phyloP scores from a whole-genome alignment of 2,888 invertebrate genomes.

The Rhagonycha fulva region DNA sequence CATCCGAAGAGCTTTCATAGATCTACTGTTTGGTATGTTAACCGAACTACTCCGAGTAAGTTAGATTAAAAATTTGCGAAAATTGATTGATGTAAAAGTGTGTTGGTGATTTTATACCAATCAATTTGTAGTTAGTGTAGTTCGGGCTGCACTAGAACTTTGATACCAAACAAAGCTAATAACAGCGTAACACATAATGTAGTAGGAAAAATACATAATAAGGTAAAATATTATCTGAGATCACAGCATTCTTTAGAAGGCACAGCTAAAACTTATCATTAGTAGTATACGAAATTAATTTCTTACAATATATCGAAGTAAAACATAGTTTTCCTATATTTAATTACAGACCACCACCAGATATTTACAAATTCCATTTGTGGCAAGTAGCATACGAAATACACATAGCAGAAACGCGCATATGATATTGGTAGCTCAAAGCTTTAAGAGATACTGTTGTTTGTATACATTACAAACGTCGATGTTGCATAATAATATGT shows the following conservation, averaged over 20 bases:
- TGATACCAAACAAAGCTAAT: no score
- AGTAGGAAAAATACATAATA: no score
- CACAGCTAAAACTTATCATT: background rate
- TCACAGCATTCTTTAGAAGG: background rate
- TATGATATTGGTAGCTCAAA: background rate
- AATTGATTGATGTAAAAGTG: no score
- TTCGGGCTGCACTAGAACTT: no score
- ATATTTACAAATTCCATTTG: background rate
- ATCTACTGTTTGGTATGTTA: no score
- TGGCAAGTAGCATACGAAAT: background rate
- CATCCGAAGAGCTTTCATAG: no score
- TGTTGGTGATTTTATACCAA: no score
- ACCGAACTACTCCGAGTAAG: no score
- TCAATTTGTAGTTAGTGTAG: no score
- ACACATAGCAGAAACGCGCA: background rate
- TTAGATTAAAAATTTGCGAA: no score
- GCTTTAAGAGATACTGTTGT: background rate
- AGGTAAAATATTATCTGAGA: background rate
- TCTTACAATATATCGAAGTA: background rate
- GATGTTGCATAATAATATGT: background rate
- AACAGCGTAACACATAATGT: no score
- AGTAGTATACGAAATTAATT: background rate
- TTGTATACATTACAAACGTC: background rate
- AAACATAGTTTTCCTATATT: background rate
- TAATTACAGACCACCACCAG: background rate